Evolutionary conservation across 2,113 vertebrate genomes (phyloP).

Genomic region (Azemiops feae): DNA sequence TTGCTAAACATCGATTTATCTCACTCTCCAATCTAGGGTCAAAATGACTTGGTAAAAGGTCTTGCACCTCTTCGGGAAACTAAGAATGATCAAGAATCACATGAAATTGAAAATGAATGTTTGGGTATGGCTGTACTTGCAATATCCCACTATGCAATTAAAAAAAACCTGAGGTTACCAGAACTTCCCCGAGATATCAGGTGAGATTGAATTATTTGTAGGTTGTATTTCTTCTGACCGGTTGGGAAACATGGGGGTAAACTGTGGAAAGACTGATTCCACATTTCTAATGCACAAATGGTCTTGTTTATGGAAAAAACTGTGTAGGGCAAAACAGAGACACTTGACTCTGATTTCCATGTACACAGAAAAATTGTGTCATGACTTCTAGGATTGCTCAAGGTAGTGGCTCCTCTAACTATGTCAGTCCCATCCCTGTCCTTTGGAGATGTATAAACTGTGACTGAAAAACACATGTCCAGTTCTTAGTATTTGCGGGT

Average conservation of each 20-base stretch:
- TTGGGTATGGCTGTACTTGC: constrained; percentile 97
- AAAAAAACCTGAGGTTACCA: constrained; percentile 68
- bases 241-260: background rate
- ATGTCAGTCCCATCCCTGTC: background rate
- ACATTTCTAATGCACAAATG: background rate
- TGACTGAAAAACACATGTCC: background rate
- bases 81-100: constrained; percentile 80
- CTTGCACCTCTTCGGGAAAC: constrained; percentile 82
- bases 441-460: background rate
- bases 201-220: constrained; percentile 59
- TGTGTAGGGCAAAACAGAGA: background rate
- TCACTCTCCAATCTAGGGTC: constrained; percentile 73
- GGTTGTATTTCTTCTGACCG: background rate
- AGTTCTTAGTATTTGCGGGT: background rate
- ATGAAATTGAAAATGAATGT: constrained; percentile 95
- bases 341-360: background rate
- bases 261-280: background rate
- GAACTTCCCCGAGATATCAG: constrained; percentile 83
- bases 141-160: constrained; percentile 86
- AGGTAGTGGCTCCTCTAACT: background rate
- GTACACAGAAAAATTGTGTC: background rate
- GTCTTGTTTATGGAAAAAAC: background rate
- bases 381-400: background rate
- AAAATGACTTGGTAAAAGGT: constrained; percentile 89
- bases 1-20: accelerated